These are phyloP conservation scores for Rhea pennata DNA, from an alignment of 2,113 vertebrate genomes.

Conservation along the genomic window DNA sequence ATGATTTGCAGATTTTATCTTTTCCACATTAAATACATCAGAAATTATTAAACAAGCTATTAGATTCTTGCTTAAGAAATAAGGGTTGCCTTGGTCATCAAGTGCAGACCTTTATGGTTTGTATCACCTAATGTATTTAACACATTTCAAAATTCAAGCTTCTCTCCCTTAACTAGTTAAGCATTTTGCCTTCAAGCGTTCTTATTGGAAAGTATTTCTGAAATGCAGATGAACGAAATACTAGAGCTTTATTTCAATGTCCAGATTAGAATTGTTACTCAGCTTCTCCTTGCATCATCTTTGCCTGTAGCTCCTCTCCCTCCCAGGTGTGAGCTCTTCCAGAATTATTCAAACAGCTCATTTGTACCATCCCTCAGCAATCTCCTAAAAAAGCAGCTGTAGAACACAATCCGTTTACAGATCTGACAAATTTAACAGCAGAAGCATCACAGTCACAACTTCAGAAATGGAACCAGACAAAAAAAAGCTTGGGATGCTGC, in stretches of 20 bases:
- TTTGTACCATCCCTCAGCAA: background rate
- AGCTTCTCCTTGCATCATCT: background rate
- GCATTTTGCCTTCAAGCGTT: background rate
- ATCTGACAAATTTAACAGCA: background rate
- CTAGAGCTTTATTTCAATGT: background rate
- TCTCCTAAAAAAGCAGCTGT: background rate
- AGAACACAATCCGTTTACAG: background rate
- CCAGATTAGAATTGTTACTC: background rate
- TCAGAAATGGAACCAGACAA: background rate
- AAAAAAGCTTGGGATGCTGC: background rate
- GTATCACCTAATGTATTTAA: background rate
- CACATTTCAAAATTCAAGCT: background rate
- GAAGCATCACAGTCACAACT: background rate
- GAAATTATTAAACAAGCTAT: background rate
- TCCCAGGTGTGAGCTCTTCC: background rate
- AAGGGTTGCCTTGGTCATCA: background rate
- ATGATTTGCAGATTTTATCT: background rate
- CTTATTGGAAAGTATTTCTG: background rate
- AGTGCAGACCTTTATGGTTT: background rate
- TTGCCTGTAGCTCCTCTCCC: background rate
- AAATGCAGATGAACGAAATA: too few species aligned
- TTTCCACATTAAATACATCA: background rate
- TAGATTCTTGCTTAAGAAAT: background rate
- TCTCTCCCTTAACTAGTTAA: background rate
- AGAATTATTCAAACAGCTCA: background rate